Base-by-base conservation (phyloP, 2,888 invertebrate genomes). In the Dolomedes plantarius region DNA sequence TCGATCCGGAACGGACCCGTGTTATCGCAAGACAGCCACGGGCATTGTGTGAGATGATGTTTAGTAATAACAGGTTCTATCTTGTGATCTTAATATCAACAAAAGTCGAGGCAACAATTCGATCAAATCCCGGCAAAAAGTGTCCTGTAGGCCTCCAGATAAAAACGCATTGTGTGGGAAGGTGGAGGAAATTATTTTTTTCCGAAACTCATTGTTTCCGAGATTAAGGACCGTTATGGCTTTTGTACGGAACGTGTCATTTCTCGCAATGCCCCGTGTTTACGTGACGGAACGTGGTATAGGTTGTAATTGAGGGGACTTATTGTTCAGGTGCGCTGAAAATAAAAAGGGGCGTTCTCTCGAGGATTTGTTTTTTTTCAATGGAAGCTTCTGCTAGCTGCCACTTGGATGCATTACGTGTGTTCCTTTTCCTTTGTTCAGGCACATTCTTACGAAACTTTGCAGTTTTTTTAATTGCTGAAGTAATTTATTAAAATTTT, bases 31-130 rank as follows among this genome's bases (percentile, higher is more conserved):
- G 36, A 6, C 16, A 46, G 46, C 46, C 16, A 2, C 16, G 16
- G 11, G 11, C 46, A 46, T 46, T 46, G 46, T 79, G 65, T 39
- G 29, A 29, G 23, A 5, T 6, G 46, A n/a, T 31, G 36, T 32
- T 64, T 71, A 23, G 62, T 79, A 79, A 72, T 72, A 62, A 79
- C 65, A 72, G 72, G 79, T 79, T 72, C 23, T 65, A 11, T 41
- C 23, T 39, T 9, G 67, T 11, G 13, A 67, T 64, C 31, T 29
- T 36, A 64, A 31, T 67, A 32, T 32, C 32, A 67, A 19, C 31
- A 29, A 67, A 67, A 32, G 16, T 32, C 67, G 16, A n/a, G 36
- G 9, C 67, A 28, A 13, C 29, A 46, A 19, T 19, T 23, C 19
- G 27, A 67, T 19, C 23, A 23, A 36, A 23, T 39, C 16, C 1